Evolutionary conservation across 2,888 invertebrate genomes (phyloP).

Genomic region (Eristalis tenax): DNA sequence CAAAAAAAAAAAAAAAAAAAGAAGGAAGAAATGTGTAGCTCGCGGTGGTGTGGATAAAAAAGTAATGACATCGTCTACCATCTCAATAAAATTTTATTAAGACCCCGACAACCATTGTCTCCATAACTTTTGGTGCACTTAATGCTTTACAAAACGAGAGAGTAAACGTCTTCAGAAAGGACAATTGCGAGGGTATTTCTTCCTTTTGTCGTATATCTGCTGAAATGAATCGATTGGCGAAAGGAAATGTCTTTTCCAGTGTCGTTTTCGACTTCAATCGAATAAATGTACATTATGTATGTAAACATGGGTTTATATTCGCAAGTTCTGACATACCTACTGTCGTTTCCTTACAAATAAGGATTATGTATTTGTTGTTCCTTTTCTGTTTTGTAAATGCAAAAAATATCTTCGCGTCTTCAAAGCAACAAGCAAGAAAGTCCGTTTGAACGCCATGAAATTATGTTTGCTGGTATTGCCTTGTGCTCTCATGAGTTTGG

Average conservation of each 20-base stretch:
- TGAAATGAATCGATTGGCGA: constrained; percentile 68
- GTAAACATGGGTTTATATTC: not conserved
- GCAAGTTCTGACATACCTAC: not conserved
- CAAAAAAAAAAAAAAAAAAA: no score
- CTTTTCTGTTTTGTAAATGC: not conserved
- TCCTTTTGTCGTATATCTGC: constrained; percentile 67
- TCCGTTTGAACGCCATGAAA: not conserved
- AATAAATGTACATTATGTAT: not conserved
- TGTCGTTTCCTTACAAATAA: not conserved
- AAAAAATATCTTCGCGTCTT: not conserved
- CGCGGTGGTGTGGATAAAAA: constrained; percentile 48
- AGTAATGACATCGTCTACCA: constrained; percentile 77
- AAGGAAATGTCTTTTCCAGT: constrained; percentile 59
- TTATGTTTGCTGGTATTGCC: not conserved
- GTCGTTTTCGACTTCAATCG: constrained; percentile 12
- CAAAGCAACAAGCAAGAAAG: not conserved
- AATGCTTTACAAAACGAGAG: constrained; percentile 40
- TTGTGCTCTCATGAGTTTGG: not conserved
- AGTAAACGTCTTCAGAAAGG: constrained; percentile 18
- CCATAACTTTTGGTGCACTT: constrained; percentile 49
- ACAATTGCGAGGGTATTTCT: constrained; percentile 55
- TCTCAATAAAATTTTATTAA: constrained; percentile 80
- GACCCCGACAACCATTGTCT: constrained; percentile 75
- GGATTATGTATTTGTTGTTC: not conserved
- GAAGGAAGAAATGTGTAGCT: not conserved